These are phyloP conservation scores for Nasua narica DNA, from an alignment of 2,797 vertebrate species.

Conservation along the genomic window DNA sequence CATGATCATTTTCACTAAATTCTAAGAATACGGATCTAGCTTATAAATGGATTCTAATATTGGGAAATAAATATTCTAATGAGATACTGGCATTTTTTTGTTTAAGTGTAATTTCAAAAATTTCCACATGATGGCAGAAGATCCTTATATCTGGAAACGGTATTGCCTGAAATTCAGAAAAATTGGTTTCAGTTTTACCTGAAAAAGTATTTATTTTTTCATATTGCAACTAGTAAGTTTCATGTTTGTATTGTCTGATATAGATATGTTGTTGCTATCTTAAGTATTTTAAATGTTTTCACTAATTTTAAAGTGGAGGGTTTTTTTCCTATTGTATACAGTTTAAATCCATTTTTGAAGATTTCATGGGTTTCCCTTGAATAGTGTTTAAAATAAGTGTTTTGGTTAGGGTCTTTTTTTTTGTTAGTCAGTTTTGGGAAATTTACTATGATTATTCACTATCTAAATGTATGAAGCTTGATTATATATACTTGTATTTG, in stretches of 20 bases:
- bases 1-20: neutral
- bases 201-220: neutral
- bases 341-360: conserved; percentile 38
- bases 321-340: neutral
- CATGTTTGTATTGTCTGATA: neutral
- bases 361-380: neutral
- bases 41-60: neutral
- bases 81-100: neutral
- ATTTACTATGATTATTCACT: neutral
- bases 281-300: neutral
- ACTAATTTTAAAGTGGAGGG: conserved; percentile 9
- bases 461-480: neutral
- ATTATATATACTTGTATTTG: neutral
- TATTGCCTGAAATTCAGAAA: neutral
- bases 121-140: conserved; percentile 82
- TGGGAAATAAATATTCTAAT: neutral
- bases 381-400: neutral
- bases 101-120: conserved; percentile 67
- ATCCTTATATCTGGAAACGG: conserved; percentile 49
- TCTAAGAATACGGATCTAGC: neutral
- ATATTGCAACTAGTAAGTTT: conserved; percentile 8
- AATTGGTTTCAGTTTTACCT: neutral
- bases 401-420: conserved; percentile 34
- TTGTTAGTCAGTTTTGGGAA: neutral
- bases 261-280: neutral